Evolutionary conservation across 2,113 vertebrate genomes (phyloP), one percentile per base, ranked within the genome.

Genomic region (Numida meleagris): DNA sequence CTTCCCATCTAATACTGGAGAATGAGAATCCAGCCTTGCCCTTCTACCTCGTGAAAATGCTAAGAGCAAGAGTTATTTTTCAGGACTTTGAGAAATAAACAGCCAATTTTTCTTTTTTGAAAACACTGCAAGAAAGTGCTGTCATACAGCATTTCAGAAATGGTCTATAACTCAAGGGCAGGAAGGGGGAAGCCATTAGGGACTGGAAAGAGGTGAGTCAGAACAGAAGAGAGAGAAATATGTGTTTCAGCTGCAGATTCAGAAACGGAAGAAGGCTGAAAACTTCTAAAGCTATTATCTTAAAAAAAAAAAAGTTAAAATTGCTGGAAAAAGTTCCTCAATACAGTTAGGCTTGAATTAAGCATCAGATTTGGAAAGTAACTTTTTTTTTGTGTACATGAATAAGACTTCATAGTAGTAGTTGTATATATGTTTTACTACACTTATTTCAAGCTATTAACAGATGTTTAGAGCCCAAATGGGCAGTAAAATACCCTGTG

Each of bases 101-200:
- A 95, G 80, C 17, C 86, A 71, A 38, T 90, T 94, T 94, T 88
- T 94, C 68, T 74, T 65, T 88, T 72, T n/a, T 80, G 33, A 75
- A 91, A 94, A 90, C 65, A 88, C 58, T 70, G 73, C 61, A 61
- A 93, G 75, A 68, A 95, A 87, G 71, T 80, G 67, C 78, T 87
- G 83, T 92, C 74, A 93, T 57, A 85, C 33, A 88, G 77, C 51
- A 50, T 94, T 95, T 94, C 91, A 87, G 73, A 95, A 95, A 93
- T 88, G 74, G 83, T 92, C 90, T 94, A 2, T 90, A 94, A 94
- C 83, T 95, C 81, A 89, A 82, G 74, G 88, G 90, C 86, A 96
- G 88, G 71, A 59, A 73, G 82, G 76, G 73, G 65, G 75, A 95
- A 81, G 84, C 77, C 93, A 93, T 93, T 91, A 94, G 88, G 90